Conservation (phyloP, 2,888 invertebrate species). For the Zaprionus obscuricornis region DNA sequence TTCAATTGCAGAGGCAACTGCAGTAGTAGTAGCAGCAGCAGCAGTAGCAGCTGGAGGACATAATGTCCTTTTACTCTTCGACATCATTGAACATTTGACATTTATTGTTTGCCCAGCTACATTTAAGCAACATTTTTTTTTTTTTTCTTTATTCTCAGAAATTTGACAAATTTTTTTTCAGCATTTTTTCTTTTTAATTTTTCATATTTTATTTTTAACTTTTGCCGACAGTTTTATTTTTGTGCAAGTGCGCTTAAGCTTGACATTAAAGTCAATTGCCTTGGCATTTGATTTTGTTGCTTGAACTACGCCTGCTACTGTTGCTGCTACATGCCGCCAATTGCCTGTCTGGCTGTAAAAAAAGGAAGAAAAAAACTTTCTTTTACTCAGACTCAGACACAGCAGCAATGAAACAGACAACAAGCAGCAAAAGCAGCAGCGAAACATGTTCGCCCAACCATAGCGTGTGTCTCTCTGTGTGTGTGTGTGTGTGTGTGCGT, state of each 20-base stretch:
- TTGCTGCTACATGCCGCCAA: not conserved
- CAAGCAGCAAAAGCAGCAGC: conserved; percentile 4
- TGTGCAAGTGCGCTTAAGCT: conserved; percentile 38
- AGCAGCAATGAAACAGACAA: conserved; percentile 26
- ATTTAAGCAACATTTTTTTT: too few relatives aligned
- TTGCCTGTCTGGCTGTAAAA: conserved; percentile 34
- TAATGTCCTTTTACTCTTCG: conserved; percentile 33
- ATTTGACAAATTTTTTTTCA: conserved; percentile 48
- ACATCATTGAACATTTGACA: conserved; percentile 62
- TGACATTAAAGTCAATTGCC: conserved; percentile 65
- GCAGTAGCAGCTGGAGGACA: conserved; percentile 9
- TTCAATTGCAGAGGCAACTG: conserved; percentile 1
- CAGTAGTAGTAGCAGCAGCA: conserved; percentile 13
- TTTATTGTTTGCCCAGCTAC: conserved; percentile 52
- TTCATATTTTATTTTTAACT: conserved; percentile 4
- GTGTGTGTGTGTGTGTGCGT: conserved; percentile 13
- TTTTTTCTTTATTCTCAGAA: conserved; percentile 41
- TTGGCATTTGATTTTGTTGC: conserved; percentile 36
- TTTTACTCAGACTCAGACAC: too few relatives aligned
- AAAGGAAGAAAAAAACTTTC: conserved; percentile 37
- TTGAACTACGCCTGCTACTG: too few relatives aligned
- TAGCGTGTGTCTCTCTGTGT: not conserved
- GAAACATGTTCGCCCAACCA: conserved; percentile 7
- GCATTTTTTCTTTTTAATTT: conserved; percentile 9
- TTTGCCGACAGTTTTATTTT: conserved; percentile 65